A percentile compares a stretch with the other conserved stretches of the same genome.
Evolutionary conservation across 2,797 vertebrate genomes (phyloP).

Genomic region (Tenualosa thibaudeaui): DNA sequence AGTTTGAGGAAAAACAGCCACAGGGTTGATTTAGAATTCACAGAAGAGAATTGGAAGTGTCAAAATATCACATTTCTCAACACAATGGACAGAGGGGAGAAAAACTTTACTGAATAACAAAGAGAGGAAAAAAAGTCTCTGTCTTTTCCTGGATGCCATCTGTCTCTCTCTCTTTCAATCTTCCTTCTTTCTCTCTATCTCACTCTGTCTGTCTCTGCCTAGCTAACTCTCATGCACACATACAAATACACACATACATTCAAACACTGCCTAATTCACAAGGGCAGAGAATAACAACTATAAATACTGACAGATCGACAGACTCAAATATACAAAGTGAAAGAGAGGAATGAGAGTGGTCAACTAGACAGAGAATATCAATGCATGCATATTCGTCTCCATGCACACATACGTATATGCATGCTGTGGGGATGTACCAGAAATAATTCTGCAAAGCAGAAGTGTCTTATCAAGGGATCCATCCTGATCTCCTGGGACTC

Average conservation of each 20-base stretch:
- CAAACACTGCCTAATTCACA: conserved; percentile 8
- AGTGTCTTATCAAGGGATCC: conserved; percentile 41
- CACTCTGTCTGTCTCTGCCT: background rate
- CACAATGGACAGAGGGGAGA: conserved; percentile 34
- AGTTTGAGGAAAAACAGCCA: conserved; percentile 27
- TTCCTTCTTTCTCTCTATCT: background rate
- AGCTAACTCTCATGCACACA: background rate
- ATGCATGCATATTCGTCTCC: background rate
- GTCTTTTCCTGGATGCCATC: conserved; percentile 3
- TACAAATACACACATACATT: background rate
- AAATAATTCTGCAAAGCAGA: conserved; percentile 39
- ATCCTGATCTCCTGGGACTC: conserved; percentile 40
- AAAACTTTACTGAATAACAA: conserved; percentile 51
- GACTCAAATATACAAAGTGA: conserved; percentile 12
- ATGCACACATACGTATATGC: conserved; percentile 23
- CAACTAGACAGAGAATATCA: background rate
- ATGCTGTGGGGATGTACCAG: conserved; percentile 29
- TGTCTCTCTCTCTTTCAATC: background rate
- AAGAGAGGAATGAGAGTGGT: background rate
- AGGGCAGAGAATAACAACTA: background rate
- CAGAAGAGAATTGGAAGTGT: conserved; percentile 44
- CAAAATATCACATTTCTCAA: conserved; percentile 50
- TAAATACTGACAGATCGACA: background rate
- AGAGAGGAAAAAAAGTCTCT: conserved; percentile 32
- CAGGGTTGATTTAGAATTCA: conserved; percentile 46